phyloP scores from a whole-genome alignment of 2,888 invertebrate genomes.

The Eupithecia abbreviata region DNA sequence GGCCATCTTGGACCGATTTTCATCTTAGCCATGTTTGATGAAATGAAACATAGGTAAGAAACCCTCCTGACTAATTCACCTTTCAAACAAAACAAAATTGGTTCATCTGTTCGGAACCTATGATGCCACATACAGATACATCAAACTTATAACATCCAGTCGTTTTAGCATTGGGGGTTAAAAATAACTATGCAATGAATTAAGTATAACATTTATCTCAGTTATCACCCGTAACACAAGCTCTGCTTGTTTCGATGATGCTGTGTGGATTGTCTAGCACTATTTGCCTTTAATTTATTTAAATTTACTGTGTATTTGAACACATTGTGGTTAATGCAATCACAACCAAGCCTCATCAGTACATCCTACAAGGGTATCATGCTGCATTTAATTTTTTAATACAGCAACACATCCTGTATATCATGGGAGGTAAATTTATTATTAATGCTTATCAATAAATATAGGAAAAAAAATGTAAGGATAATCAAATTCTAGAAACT shows the following conservation, averaged over 20 bases:
- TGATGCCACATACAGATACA: too few relatives aligned
- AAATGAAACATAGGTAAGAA: too few relatives aligned
- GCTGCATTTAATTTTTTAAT: neutral
- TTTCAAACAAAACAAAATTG: too few relatives aligned
- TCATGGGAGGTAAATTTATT: neutral
- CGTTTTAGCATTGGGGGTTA: too few relatives aligned
- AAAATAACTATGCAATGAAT: too few relatives aligned
- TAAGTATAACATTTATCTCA: too few relatives aligned
- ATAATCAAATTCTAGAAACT: neutral
- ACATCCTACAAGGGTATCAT: neutral
- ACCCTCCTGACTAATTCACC: too few relatives aligned
- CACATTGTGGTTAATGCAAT: neutral
- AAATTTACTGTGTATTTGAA: neutral
- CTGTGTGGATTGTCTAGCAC: neutral
- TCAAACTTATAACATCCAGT: too few relatives aligned
- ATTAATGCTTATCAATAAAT: neutral
- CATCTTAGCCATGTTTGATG: too few relatives aligned
- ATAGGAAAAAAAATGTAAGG: neutral
- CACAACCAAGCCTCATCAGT: neutral
- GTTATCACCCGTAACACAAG: neutral
- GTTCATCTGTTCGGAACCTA: too few relatives aligned
- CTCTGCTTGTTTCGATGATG: neutral
- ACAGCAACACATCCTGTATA: neutral
- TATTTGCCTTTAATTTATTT: neutral
- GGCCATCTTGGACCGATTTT: too few relatives aligned